phyloP scores from a whole-genome alignment of 1,140 invertebrate genomes.

The Drosophila mojavensis region DNA sequence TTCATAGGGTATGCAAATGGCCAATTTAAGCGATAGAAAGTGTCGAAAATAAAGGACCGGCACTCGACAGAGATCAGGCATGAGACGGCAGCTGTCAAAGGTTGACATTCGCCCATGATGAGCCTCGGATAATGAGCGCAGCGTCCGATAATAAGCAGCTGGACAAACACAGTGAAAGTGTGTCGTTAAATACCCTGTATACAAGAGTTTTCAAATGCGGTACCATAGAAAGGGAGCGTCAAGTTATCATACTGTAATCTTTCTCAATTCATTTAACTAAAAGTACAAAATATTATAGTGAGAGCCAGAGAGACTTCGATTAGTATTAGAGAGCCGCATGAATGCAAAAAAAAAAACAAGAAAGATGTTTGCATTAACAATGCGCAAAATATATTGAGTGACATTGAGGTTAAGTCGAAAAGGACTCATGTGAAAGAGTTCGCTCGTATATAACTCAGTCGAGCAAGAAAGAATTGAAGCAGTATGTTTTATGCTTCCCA shows the following conservation, averaged over 20 bases:
- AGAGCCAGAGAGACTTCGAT: too few relatives aligned
- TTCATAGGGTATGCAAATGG: background rate
- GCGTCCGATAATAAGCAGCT: constrained; percentile 8
- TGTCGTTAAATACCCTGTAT: constrained; percentile 5
- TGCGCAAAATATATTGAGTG: too few relatives aligned
- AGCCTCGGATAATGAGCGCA: constrained; percentile 28
- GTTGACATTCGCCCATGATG: constrained; percentile 2
- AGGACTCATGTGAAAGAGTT: too few relatives aligned
- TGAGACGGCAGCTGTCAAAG: constrained; percentile 8
- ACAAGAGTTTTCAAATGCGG: background rate
- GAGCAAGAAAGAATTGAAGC: too few relatives aligned
- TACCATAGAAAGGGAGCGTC: background rate
- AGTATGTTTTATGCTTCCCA: too few relatives aligned
- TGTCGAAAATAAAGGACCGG: background rate
- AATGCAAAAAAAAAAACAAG: too few relatives aligned
- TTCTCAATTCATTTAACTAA: too few relatives aligned
- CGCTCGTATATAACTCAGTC: too few relatives aligned
- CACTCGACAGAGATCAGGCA: background rate
- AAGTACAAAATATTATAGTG: background rate
- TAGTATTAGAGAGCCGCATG: too few relatives aligned
- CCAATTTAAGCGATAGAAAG: background rate
- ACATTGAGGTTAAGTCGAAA: too few relatives aligned
- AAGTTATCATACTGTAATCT: too few relatives aligned
- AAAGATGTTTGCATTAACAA: too few relatives aligned
- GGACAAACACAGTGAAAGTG: background rate